Conservation (phyloP, 2,797 vertebrate species). For the Neostethus bicornis region DNA sequence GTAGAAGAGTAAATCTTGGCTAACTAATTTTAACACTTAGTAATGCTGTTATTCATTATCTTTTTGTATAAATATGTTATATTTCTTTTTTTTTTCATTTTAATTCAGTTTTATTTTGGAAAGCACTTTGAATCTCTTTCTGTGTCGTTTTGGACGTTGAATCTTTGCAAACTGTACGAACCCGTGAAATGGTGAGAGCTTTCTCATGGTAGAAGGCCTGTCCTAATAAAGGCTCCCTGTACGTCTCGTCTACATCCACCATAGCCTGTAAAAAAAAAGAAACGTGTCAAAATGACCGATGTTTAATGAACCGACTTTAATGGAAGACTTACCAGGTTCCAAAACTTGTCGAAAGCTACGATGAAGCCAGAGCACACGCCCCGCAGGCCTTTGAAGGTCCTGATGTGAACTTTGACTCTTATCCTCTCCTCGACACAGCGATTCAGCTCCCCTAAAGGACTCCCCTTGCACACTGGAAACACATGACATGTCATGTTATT, state of each 20-base stretch:
- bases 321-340: constrained; percentile 91
- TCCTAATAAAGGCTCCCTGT: constrained; percentile 92
- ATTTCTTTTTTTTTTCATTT: no score
- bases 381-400: constrained; percentile 95
- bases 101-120: no score
- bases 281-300: neutral
- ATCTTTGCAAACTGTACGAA: constrained; percentile 50
- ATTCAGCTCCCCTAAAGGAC: constrained; percentile 92
- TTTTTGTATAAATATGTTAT: no score
- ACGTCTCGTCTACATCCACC: constrained; percentile 97
- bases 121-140: no score
- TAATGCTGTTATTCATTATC: no score
- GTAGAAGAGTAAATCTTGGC: no score
- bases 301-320: neutral
- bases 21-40: no score
- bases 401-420: constrained; percentile 92
- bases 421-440: constrained; percentile 90
- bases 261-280: constrained; percentile 82
- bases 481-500: constrained; percentile 4
- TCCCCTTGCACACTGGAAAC: constrained; percentile 87
- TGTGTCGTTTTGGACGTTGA: no score
- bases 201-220: constrained; percentile 92
- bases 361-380: constrained; percentile 95
- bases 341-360: constrained; percentile 98
- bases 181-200: constrained; percentile 89